These are phyloP conservation scores for Ischnura elegans DNA, from an alignment of 2,888 invertebrate genomes.

Conservation along the genomic window DNA sequence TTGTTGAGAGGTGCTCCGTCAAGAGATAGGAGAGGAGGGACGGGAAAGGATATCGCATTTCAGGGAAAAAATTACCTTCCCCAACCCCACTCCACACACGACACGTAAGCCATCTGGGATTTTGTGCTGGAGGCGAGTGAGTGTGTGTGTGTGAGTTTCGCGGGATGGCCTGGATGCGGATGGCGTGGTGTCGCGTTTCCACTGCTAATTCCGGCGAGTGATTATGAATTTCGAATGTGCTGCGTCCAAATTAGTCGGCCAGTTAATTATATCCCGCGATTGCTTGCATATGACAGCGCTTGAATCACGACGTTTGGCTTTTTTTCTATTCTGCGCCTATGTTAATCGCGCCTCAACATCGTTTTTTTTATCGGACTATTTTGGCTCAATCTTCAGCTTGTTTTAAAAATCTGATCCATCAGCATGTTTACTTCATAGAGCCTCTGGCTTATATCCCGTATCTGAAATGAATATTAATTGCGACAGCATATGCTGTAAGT, in stretches of 20 bases:
- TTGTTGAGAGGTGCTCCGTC: background rate
- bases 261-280: background rate
- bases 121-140: background rate
- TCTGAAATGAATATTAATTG: no score
- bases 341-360: no score
- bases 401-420: no score
- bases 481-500: no score
- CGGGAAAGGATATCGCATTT: constrained; percentile 24
- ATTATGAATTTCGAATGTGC: constrained; percentile 23
- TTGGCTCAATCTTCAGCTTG: no score
- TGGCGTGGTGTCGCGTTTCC: constrained; percentile 10
- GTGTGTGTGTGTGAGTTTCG: no score
- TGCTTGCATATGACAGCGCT: background rate
- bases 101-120: constrained; percentile 5
- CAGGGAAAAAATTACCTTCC: background rate
- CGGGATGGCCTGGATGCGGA: no score
- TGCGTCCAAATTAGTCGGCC: background rate
- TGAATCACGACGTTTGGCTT: no score
- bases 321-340: no score
- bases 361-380: no score
- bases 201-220: constrained; percentile 42
- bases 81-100: background rate
- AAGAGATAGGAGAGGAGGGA: background rate
- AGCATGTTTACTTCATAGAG: no score
- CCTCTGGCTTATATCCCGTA: no score